Evolutionary conservation across 2,113 vertebrate genomes (phyloP), one percentile per base, ranked within the genome.

Genomic region (Nothoprocta perdicaria): DNA sequence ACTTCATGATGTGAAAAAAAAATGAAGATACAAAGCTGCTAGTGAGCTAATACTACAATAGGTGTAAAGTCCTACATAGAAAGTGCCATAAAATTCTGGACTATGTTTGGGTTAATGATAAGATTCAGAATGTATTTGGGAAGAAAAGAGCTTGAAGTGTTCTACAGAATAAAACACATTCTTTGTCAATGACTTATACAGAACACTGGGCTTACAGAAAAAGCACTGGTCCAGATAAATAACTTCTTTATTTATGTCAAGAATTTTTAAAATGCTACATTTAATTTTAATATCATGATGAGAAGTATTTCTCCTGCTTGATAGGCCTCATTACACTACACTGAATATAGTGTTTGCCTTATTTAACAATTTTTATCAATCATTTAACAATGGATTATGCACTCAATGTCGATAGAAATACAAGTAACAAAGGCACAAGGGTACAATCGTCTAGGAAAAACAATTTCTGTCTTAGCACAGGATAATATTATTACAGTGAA

Each of bases 321-420:
- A 95, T 93, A 97, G 80, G 96, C 95, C 91, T 97, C 97, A 97
- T 97, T 98, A 97, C 96, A 95, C 95, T 93, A 91, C 91, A 96
- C 86, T 93, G 92, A 92, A 88, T 94, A 93, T 66, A 97, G 92
- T 97, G 96, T 98, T 98, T 98, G 97, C 97, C 96, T 97, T 98
- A 97, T 97, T 97, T 97, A 97, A 97, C 89, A 94, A 93, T 97
- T 97, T 98, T 98, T 97, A 97, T 97, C 96, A 96, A 95, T 98
- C 97, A 97, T 96, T 97, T 97, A 95, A 96, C 95, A 97, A 96
- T 71, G 67, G 91, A 77, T 93, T 95, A 93, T 76, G 75, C 61
- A 88, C 69, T 96, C 62, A 89, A 69, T 92, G 95, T 88, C 8
- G 55, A 91, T 69, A 89, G 84, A 93, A 94, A 89, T 75, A 74